Evolutionary conservation across 2,113 vertebrate genomes (phyloP).

Genomic region (Mionectes macconnelli): DNA sequence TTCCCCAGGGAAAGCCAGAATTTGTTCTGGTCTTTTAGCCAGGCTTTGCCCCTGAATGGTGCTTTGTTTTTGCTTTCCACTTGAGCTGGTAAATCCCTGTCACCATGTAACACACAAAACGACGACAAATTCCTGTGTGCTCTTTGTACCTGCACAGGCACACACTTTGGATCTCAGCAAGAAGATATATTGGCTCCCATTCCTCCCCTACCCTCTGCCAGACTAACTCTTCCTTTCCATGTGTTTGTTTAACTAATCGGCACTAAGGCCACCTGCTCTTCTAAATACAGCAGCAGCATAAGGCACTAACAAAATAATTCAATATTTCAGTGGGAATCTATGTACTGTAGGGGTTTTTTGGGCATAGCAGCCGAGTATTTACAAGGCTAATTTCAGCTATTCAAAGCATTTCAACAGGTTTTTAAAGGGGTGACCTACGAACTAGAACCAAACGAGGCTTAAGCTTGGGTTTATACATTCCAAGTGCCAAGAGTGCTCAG

Average conservation of each 20-base stretch:
- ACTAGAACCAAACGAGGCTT: neutral
- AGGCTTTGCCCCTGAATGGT: neutral
- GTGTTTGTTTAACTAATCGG: slow-evolving; percentile 23
- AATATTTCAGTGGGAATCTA: neutral
- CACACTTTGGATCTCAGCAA: neutral
- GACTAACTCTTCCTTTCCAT: neutral
- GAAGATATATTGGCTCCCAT: neutral
- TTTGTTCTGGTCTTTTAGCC: neutral
- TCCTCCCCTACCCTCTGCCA: neutral
- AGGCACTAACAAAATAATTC: neutral
- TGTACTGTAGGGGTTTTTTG: neutral
- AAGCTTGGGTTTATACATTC: neutral
- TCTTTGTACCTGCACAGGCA: neutral
- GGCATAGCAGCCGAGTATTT: neutral
- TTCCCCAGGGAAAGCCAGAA: neutral
- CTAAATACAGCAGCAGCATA: neutral
- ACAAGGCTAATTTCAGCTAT: slow-evolving; percentile 36
- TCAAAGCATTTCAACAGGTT: slow-evolving; percentile 30
- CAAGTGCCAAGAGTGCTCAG: slow-evolving; percentile 26
- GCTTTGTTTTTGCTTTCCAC: neutral
- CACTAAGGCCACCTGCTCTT: slow-evolving; percentile 25
- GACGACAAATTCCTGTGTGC: neutral
- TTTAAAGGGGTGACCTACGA: neutral
- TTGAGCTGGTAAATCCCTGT: neutral
- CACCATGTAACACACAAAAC: neutral